A percentile compares a stretch with the other conserved stretches of the same genome.
phyloP scores from a whole-genome alignment of 2,113 vertebrate genomes.

The Craseonycteris thonglongyai region DNA sequence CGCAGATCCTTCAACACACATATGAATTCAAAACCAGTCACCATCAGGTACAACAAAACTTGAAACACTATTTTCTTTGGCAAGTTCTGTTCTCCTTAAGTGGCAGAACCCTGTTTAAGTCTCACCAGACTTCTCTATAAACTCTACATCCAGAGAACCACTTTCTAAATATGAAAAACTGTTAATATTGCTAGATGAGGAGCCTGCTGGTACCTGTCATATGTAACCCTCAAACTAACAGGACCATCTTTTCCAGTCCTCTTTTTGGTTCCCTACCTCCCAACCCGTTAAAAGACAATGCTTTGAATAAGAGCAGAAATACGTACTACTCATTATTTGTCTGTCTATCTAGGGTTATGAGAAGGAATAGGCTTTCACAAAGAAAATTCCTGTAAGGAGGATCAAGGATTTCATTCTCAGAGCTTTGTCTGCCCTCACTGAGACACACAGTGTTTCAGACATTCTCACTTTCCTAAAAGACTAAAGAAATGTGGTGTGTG shows the following conservation, averaged over 20 bases:
- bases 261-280: not conserved
- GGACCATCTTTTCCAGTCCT: not conserved
- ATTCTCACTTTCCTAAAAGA: not conserved
- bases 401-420: not conserved
- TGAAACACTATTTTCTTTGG: conserved; percentile 81
- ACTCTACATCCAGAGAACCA: conserved; percentile 46
- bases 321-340: not conserved
- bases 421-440: not conserved
- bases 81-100: conserved; percentile 82
- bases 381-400: not conserved
- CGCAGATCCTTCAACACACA: conserved; percentile 83
- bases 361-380: not conserved
- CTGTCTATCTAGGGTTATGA: not conserved
- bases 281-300: not conserved
- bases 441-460: not conserved
- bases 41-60: conserved; percentile 83
- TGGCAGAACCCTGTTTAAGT: not conserved
- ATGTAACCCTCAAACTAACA: conserved; percentile 46
- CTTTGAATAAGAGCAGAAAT: conserved; percentile 25
- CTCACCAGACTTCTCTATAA: conserved; percentile 31
- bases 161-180: conserved; percentile 52
- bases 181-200: conserved; percentile 43
- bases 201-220: conserved; percentile 41
- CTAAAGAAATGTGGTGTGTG: not conserved
- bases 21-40: conserved; percentile 83